These are phyloP conservation scores for Acrobasis repandana DNA, from an alignment of 2,888 invertebrate genomes.

Conservation along the genomic window DNA sequence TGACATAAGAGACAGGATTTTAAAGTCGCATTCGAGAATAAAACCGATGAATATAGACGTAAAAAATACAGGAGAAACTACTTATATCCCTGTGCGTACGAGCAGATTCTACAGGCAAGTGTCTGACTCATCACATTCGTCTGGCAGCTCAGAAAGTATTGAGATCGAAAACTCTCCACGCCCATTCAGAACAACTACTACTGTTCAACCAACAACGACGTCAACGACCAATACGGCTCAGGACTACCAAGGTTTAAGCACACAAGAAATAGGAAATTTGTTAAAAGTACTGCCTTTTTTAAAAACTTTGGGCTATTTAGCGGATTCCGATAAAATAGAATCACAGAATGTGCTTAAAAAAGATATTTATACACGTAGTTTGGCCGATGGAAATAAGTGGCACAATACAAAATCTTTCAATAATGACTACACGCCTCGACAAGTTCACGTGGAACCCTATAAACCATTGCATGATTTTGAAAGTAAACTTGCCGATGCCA, in stretches of 20 bases:
- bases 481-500: constrained; percentile 41
- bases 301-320: constrained; percentile 60
- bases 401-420: constrained; percentile 67
- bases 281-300: constrained; percentile 61
- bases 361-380: constrained; percentile 55
- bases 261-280: constrained; percentile 44
- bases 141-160: constrained; percentile 35
- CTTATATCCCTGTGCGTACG: constrained; percentile 35
- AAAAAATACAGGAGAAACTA: constrained; percentile 51
- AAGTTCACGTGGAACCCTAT: constrained; percentile 46
- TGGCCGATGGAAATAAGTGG: constrained; percentile 63
- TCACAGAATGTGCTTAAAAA: constrained; percentile 33
- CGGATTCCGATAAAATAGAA: constrained; percentile 37
- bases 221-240: background rate
- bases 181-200: background rate
- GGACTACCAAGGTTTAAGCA: constrained; percentile 30
- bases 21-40: constrained; percentile 54
- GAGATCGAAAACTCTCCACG: constrained; percentile 29
- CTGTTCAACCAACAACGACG: background rate
- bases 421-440: constrained; percentile 62
- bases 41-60: constrained; percentile 57
- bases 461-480: constrained; percentile 37
- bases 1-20: constrained; percentile 54
- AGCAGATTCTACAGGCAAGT: constrained; percentile 52
- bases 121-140: constrained; percentile 35